phyloP scores from a whole-genome alignment of 2,888 invertebrate species.

The Trypoxylon attenuatum region DNA sequence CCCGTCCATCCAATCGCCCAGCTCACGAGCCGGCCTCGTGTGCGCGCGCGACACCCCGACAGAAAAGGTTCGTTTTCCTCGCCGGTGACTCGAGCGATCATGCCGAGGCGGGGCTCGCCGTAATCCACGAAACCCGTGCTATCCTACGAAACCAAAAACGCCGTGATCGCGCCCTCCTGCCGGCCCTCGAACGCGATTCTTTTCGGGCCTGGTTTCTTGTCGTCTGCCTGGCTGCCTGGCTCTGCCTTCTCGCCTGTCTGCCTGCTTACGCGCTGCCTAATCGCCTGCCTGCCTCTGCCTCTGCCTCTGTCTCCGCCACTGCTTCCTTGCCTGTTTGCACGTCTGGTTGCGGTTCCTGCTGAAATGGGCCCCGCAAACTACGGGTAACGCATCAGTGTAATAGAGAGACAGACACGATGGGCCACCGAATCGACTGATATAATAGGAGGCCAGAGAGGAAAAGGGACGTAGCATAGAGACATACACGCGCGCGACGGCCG shows the following conservation, averaged over 20 bases:
- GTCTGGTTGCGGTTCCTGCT: too few relatives aligned
- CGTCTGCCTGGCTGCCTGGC: constrained; percentile 42
- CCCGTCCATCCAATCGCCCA: constrained; percentile 57
- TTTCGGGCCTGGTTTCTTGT: constrained; percentile 22
- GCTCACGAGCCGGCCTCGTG: constrained; percentile 70
- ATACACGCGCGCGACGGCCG: too few relatives aligned
- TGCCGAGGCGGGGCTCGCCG: constrained; percentile 58
- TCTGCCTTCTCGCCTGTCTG: constrained; percentile 2
- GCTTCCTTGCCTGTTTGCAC: too few relatives aligned
- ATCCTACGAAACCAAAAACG: constrained; percentile 31
- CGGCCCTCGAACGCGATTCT: constrained; percentile 29
- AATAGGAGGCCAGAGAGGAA: constrained; percentile 32
- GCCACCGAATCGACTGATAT: constrained; percentile 22
- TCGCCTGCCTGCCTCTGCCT: constrained; percentile 7
- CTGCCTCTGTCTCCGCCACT: constrained; percentile 45
- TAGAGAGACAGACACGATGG: constrained; percentile 39
- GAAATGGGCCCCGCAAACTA: constrained; percentile 61
- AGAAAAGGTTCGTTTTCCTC: constrained; percentile 55
- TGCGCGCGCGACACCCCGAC: constrained; percentile 56
- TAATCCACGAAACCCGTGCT: constrained; percentile 33
- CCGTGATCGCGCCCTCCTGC: constrained; percentile 13
- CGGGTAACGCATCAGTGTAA: constrained; percentile 66
- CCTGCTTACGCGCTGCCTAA: constrained; percentile 3
- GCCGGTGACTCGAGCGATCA: constrained; percentile 53
- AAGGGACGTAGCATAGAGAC: constrained; percentile 14